Evolutionary conservation across 2,797 vertebrate species (phyloP), one percentile per base, ranked within the genome.

Genomic region (Coracias cyanogaster): DNA sequence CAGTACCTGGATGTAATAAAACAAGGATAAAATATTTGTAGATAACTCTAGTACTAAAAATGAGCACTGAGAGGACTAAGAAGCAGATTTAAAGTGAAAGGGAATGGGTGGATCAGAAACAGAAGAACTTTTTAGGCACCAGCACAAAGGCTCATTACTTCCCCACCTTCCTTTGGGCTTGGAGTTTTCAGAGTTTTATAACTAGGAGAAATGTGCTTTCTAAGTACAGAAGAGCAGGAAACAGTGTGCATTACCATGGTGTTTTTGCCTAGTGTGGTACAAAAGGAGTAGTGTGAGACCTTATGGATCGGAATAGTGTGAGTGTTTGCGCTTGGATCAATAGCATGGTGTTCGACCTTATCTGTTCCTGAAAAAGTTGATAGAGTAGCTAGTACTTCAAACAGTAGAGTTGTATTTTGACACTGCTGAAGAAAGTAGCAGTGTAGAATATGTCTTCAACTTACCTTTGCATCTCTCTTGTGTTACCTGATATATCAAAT

Each of bases 1-100:
- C 29, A 64, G 37, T 91, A 82, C 54, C 58, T 89, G 71, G 29
- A 81, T 82, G 85, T 79, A 91, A 95, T 92, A 92, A 95, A 94
- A 61, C 29, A 90, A 73, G 93, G n/a, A 41, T 91, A 93, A 91
- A 93, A 78, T 78, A 71, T 70, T 65, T 89, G 71, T 89, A 90
- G 60, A 89, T 86, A 93, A 90, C 61, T 67, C n/a, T 41, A 82
- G 77, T 51, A 45, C 26, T 88, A 70, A 86, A 96, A 94, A 26
- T 58, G 72, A 83, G 49, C 19, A 5, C 31, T 54, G 57, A 67
- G 71, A 74, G 54, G 28, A 39, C 80, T 67, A 89, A 71, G 58
- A 67, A 49, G 33, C 22, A 31, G 33, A 5, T 31, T 86, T 28
- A 33, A 57, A 60, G 31, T 67, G 69, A 80, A 86, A 55, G 16